These are phyloP conservation scores for Tetragonisca angustula DNA, from an alignment of 2,888 invertebrate species.

Conservation along the genomic window DNA sequence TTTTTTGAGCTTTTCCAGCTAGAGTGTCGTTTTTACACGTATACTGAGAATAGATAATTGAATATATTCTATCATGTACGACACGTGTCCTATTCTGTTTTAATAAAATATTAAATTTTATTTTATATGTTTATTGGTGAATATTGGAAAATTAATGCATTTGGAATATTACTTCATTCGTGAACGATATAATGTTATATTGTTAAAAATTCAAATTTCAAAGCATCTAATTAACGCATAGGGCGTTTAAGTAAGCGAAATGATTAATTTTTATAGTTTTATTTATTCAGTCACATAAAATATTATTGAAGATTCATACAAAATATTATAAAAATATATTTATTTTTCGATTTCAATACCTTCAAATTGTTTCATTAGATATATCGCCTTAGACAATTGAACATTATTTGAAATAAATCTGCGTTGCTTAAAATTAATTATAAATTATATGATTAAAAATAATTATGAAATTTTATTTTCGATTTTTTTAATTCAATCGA, in stretches of 20 bases:
- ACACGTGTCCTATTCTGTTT: too few species aligned
- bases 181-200: not conserved
- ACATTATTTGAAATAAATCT: not conserved
- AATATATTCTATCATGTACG: not conserved
- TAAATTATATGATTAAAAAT: too few species aligned
- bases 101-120: too few species aligned
- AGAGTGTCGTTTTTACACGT: not conserved
- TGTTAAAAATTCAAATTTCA: not conserved
- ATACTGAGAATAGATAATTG: not conserved
- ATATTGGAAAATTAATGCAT: not conserved
- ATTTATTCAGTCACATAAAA: not conserved
- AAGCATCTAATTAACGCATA: not conserved
- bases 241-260: accelerated
- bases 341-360: not conserved
- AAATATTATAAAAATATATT: not conserved
- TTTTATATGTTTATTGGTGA: not conserved
- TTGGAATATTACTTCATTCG: not conserved
- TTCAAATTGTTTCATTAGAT: not conserved
- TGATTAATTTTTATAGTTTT: not conserved
- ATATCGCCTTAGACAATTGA: not conserved
- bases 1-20: not conserved
- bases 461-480: not conserved
- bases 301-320: too few species aligned
- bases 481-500: not conserved
- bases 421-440: too few species aligned